phyloP scores from a whole-genome alignment of 2,888 invertebrate species.

The Pachycephus smyrnensis region DNA sequence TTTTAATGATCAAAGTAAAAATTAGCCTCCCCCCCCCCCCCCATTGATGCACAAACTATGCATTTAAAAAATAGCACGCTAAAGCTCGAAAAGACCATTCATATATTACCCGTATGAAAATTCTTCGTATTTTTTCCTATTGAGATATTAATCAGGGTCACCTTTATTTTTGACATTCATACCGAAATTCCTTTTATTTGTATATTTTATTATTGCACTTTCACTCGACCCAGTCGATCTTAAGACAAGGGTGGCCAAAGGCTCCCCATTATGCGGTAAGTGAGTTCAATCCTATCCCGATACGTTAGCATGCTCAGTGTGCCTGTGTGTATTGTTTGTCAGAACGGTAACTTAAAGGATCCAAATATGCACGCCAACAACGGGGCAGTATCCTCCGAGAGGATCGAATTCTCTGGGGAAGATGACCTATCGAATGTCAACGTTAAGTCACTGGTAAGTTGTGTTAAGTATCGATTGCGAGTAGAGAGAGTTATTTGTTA shows the following conservation, averaged over 20 bases:
- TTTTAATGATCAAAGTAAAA: neutral
- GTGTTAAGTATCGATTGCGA: neutral
- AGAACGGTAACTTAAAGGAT: conserved; percentile 59
- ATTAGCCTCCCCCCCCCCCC: neutral
- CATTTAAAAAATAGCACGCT: neutral
- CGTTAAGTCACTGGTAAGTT: conserved; percentile 75
- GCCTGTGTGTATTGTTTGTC: conserved; percentile 51
- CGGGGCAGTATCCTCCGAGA: conserved; percentile 52
- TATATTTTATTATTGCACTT: neutral
- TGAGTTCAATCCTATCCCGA: neutral
- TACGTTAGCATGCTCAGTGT: conserved; percentile 48
- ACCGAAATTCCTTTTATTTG: neutral
- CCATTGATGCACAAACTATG: neutral
- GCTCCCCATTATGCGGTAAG: neutral
- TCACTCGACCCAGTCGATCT: neutral
- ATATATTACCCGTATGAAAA: neutral
- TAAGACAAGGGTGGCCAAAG: neutral
- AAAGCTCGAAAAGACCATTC: neutral
- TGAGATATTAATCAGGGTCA: neutral
- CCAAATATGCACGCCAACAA: conserved; percentile 58
- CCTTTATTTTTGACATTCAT: neutral
- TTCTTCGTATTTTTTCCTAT: neutral
- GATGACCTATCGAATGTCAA: conserved; percentile 74
- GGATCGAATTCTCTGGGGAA: conserved; percentile 63
- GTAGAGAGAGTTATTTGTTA: neutral